Base-by-base conservation (phyloP, 2,888 invertebrate genomes). In the Lithophane semibrunnea region DNA sequence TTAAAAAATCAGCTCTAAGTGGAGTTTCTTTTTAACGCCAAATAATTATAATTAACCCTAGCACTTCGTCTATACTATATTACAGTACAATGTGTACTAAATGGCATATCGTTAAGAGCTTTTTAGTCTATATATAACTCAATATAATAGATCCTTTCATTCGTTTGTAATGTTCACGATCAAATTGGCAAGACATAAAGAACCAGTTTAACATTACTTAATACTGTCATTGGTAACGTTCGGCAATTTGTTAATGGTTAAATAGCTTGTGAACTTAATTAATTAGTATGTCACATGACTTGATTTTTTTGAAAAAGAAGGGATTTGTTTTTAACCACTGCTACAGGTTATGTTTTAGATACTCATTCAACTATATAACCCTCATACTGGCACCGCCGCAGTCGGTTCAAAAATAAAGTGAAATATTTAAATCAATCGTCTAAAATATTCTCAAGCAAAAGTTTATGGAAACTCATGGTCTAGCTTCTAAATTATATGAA, bases 141-240 rank as follows among this genome's bases (percentile, higher is more conserved):
- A 37, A n/a, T 18, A 0, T 49, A 37, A n/a, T 44, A 42, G 2
- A 52, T n/a, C 58, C 4, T 44, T 77, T 37, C 10, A 29, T n/a
- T n/a, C 3, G 1, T n/a, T n/a, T 21, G 52, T 49, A 29, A 29
- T 52, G 29, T 29, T 67, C 60, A 21, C 21, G 44, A 47, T 52
- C 13, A 76, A 66, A 76, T 60, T 52, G 13, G n/a, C 10, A 29
- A 60, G 0, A 63, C 77, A 63, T 69, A 24, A 21, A 24, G 18
- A 77, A 63, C 63, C n/a, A 0, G 63, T 77, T 77, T 24, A 13
- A 7, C 49, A 63, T 77, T 77, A 77, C 77, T 63, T 13, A 77
- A 69, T 69, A 56, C 54, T 49, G 54, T 21, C 77, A 47, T 18
- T 61, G 47, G 21, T 60, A 13, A 54, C 42, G 7, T 18, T 77